A percentile compares a stretch with the other conserved stretches of the same genome.
Evolutionary conservation across 2,797 vertebrate genomes (phyloP).

Genomic region (Megalops cyprinoides): DNA sequence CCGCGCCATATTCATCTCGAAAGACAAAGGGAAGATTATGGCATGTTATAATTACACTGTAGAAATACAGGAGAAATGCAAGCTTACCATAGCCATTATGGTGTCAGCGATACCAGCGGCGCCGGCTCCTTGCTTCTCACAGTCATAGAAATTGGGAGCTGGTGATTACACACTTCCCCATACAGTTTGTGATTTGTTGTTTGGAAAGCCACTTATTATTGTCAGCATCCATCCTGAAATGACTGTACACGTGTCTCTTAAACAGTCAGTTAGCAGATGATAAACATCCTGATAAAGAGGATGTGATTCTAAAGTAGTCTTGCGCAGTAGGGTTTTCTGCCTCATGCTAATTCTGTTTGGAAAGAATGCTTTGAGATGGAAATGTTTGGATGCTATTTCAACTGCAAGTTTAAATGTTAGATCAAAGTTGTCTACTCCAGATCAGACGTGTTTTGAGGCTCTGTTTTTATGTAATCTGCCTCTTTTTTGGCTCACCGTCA

Average conservation of each 20-base stretch:
- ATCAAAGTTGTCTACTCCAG: background rate
- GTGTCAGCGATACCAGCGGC: slow-evolving; percentile 41
- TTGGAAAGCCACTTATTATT: slow-evolving; percentile 50
- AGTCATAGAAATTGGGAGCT: slow-evolving; percentile 26
- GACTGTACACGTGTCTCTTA: slow-evolving; percentile 1
- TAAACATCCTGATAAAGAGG: slow-evolving; percentile 37
- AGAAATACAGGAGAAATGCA: slow-evolving; percentile 23
- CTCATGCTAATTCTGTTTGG: background rate
- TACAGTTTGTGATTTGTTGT: slow-evolving; percentile 37
- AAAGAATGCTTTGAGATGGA: slow-evolving; percentile 1
- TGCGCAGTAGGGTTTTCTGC: background rate
- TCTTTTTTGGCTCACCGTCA: too few relatives aligned
- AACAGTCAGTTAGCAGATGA: slow-evolving; percentile 25
- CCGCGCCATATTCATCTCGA: slow-evolving; percentile 27
- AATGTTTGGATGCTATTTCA: background rate
- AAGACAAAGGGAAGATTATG: slow-evolving; percentile 44
- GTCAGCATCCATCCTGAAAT: slow-evolving; percentile 31
- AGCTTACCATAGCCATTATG: slow-evolving; percentile 47
- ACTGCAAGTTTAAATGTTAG: background rate
- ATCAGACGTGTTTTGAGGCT: background rate
- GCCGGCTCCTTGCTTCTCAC: slow-evolving; percentile 10
- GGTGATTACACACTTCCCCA: slow-evolving; percentile 38
- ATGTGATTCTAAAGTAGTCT: slow-evolving; percentile 30
- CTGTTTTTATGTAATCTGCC: too few relatives aligned
- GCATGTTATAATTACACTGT: slow-evolving; percentile 58